These are phyloP conservation scores for Spea hammondii DNA, from an alignment of 2,797 vertebrate genomes.

Conservation along the genomic window DNA sequence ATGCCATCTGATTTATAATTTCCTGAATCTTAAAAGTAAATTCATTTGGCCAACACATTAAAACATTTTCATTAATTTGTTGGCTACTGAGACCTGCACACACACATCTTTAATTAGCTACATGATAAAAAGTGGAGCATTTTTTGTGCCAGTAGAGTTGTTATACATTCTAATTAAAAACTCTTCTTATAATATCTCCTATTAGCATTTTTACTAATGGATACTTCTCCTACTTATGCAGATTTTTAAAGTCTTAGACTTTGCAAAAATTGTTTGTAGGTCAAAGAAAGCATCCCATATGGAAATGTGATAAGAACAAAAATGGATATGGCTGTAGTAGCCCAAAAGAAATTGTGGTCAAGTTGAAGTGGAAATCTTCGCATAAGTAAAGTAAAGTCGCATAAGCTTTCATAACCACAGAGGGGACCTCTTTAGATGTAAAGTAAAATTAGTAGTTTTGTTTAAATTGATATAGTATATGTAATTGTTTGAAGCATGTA, in stretches of 20 bases:
- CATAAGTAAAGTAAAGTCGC: no score
- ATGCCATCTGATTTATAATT: not conserved
- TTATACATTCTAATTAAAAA: conserved; percentile 12
- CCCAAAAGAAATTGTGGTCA: no score
- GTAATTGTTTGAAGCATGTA: no score
- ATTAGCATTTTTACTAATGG: conserved; percentile 16
- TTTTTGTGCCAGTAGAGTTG: not conserved
- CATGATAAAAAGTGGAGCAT: not conserved
- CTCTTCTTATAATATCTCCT: not conserved
- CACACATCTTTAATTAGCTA: conserved; percentile 4
- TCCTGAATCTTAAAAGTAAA: not conserved
- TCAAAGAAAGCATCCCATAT: not conserved
- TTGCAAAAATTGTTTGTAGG: not conserved
- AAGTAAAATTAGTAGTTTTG: no score
- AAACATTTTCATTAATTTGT: not conserved
- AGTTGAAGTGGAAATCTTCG: no score
- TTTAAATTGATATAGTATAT: no score
- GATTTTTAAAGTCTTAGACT: not conserved
- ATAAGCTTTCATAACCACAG: no score
- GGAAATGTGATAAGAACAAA: not conserved
- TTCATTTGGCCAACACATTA: not conserved
- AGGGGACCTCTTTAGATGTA: no score
- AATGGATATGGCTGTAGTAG: no score
- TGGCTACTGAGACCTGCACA: not conserved
- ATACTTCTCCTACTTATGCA: not conserved